A percentile compares a stretch with the other conserved stretches of the same genome.
phyloP scores from a whole-genome alignment of 2,888 invertebrate genomes.

The Acronicta aceris region DNA sequence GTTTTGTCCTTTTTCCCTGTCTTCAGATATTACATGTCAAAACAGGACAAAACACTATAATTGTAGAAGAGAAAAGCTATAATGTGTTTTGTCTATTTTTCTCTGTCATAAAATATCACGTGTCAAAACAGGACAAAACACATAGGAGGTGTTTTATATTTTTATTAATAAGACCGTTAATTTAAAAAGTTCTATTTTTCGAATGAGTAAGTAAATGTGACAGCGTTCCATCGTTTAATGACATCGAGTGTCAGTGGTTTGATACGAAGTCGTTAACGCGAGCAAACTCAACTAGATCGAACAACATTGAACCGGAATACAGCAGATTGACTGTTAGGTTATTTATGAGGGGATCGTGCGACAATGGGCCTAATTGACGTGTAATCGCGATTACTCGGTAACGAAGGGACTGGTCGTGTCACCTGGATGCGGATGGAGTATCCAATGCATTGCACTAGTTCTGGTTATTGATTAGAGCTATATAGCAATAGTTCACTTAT shows the following conservation, averaged over 20 bases:
- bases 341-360: slow-evolving; percentile 77
- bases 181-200: slow-evolving; percentile 49
- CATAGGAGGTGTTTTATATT: too few relatives aligned
- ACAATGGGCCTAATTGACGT: slow-evolving; percentile 85
- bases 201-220: slow-evolving; percentile 64
- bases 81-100: too few relatives aligned
- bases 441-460: slow-evolving; percentile 39
- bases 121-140: too few relatives aligned
- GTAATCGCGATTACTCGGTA: slow-evolving; percentile 78
- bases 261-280: slow-evolving; percentile 65
- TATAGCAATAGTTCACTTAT: slow-evolving; percentile 22
- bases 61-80: too few relatives aligned
- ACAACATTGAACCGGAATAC: slow-evolving; percentile 63
- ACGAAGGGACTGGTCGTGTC: slow-evolving; percentile 72
- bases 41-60: too few relatives aligned
- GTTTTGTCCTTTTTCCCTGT: too few relatives aligned
- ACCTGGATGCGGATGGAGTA: slow-evolving; percentile 40
- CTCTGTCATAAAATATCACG: too few relatives aligned
- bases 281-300: slow-evolving; percentile 50
- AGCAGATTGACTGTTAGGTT: slow-evolving; percentile 71
- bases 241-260: slow-evolving; percentile 59
- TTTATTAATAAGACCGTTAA: slow-evolving; percentile 10
- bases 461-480: slow-evolving; percentile 26
- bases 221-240: slow-evolving; percentile 61
- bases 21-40: too few relatives aligned